Evolutionary conservation across 2,113 vertebrate genomes (phyloP), one percentile per base, ranked within the genome.

Genomic region (Cariama cristata): DNA sequence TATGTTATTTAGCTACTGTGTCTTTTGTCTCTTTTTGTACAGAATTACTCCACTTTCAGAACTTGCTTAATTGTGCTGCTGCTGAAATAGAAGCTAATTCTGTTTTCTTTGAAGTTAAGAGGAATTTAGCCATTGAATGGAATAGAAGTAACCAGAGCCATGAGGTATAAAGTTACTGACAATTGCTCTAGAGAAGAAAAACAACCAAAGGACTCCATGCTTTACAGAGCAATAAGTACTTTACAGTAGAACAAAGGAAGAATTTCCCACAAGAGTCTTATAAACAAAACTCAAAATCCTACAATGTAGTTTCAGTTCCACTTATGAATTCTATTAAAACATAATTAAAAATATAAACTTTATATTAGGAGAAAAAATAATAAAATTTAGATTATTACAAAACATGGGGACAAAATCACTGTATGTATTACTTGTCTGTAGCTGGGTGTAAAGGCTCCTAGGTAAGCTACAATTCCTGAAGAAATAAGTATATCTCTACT

Each of bases 401-500:
- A 71, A 40, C 27, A 71, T 6, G 3, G 8, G 35, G 17, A 67
- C 16, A 92, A 52, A 90, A 85, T 42, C 26, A 42, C 40, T 88
- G 30, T 32, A 32, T 4, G 8, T 20, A 76, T 76, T 96, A 99
- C 99, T 98, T 99, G 98, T 97, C 99, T 98, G 81, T 98, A 99
- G 94, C 97, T 99, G 58, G 98, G 99, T 13, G 99, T 99, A 88
- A 99, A 99, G 63, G 99, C 98, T 73, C 99, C 99, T 56, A 99
- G 97, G 95, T 99, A 99, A 87, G 99, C 99, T 6, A 98, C 98
- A 16, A 99, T 96, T 79, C 98, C 99, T 4, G 99, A 98, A 44
- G 99, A 99, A 94, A 99, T 98, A 53, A 99, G 98, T 81, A 99
- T 98, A 80, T 99, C 98, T 17, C 99, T 99, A 1, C 98, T 99